Conservation (phyloP, 35 echinoderm and acorn worm species). For the Apostichopus parvimensis region DNA sequence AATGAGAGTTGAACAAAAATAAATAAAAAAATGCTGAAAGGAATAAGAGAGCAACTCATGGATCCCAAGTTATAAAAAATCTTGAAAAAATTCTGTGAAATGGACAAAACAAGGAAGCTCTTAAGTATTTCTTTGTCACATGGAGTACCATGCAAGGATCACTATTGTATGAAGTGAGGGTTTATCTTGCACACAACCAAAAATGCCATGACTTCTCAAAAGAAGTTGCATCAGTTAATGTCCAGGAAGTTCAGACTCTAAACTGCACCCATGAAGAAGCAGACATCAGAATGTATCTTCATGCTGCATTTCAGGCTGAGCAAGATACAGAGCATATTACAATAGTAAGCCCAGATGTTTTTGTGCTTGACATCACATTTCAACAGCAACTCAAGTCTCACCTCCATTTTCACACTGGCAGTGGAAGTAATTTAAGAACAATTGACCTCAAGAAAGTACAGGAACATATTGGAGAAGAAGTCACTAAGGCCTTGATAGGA, state of each 20-base stretch:
- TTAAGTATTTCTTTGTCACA: slow-evolving; percentile 26
- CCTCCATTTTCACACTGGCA: neutral
- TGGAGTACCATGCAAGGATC: slow-evolving; percentile 27
- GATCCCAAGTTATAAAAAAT: slow-evolving; percentile 36
- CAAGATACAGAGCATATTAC: neutral
- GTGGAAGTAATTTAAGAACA: neutral
- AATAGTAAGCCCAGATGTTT: slow-evolving; percentile 60
- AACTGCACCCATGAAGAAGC: neutral
- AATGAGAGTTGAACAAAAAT: too few relatives aligned
- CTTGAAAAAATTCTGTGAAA: slow-evolving; percentile 20
- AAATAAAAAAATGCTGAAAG: too few relatives aligned
- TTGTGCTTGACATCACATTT: slow-evolving; percentile 42
- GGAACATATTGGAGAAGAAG: slow-evolving; percentile 7
- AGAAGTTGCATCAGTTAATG: neutral
- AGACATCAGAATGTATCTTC: slow-evolving; percentile 36
- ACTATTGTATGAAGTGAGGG: neutral
- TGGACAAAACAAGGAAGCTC: slow-evolving; percentile 37
- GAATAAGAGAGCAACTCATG: slow-evolving; percentile 23
- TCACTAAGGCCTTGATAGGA: slow-evolving; percentile 21
- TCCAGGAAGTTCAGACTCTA: neutral
- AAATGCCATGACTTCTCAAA: slow-evolving; percentile 14
- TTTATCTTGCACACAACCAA: slow-evolving; percentile 15
- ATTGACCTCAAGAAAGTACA: neutral
- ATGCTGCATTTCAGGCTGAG: slow-evolving; percentile 42
- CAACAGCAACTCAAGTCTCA: neutral